Evolutionary conservation across 2,797 vertebrate species (phyloP).

Genomic region (Chaenodraco wilsoni): DNA sequence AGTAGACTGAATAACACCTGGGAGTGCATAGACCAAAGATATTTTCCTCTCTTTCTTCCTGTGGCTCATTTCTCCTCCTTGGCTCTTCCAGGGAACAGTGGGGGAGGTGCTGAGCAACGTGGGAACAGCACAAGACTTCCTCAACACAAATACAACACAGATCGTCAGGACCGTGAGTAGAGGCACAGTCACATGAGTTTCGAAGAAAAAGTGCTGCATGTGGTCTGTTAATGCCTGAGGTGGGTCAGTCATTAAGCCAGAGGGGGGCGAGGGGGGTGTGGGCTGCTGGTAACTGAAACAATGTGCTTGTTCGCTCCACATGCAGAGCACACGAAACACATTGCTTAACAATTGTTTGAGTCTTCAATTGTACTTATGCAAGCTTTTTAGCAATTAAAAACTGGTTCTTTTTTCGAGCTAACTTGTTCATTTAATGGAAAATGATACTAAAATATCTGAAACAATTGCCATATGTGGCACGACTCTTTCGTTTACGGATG

Average conservation of each 20-base stretch:
- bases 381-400: background rate
- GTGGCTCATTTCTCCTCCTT: constrained; percentile 22
- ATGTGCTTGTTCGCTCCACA: constrained; percentile 30
- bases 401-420: background rate
- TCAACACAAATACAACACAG: constrained; percentile 73
- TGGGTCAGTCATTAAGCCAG: constrained; percentile 53
- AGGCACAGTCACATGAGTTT: constrained; percentile 71
- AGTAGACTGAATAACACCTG: constrained; percentile 55
- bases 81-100: constrained; percentile 66
- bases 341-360: background rate
- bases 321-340: background rate
- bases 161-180: constrained; percentile 86
- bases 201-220: constrained; percentile 48
- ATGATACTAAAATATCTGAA: no score
- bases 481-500: no score
- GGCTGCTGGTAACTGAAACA: constrained; percentile 19
- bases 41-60: background rate
- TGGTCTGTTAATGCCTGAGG: constrained; percentile 61
- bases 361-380: background rate
- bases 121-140: constrained; percentile 75
- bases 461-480: no score
- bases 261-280: constrained; percentile 5
- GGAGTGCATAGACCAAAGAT: background rate
- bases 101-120: constrained; percentile 62
- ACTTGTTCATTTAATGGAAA: no score